Percentiles rank a stretch among this genome's conserved stretches.
These are phyloP conservation scores for Brachyhypopomus gauderio DNA, from an alignment of 2,113 vertebrate species.

Conservation along the genomic window DNA sequence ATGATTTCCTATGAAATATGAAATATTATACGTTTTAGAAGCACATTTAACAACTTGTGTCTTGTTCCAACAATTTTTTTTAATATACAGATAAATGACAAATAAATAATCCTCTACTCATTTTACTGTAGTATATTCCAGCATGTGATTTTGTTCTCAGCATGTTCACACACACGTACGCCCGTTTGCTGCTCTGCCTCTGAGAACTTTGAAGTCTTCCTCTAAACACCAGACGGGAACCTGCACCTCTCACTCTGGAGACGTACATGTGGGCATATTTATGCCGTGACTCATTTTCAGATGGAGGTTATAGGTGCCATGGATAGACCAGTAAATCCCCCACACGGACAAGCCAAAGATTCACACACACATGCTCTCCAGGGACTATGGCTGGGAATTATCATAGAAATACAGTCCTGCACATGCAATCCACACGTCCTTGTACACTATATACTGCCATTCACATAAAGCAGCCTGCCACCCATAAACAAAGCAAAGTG, in stretches of 20 bases:
- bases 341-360: slow-evolving; percentile 28
- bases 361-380: slow-evolving; percentile 15
- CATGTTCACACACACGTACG: too few species aligned
- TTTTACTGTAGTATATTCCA: too few species aligned
- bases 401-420: slow-evolving; percentile 34
- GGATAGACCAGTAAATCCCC: slow-evolving; percentile 29
- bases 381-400: slow-evolving; percentile 20
- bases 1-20: too few species aligned
- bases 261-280: slow-evolving; percentile 29
- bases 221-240: neutral
- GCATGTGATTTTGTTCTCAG: too few species aligned
- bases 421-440: slow-evolving; percentile 4
- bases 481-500: neutral
- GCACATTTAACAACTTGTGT: too few species aligned
- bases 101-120: too few species aligned
- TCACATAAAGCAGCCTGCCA: slow-evolving; percentile 49
- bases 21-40: too few species aligned
- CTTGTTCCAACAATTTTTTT: too few species aligned
- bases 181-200: too few species aligned
- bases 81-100: too few species aligned
- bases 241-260: neutral
- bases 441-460: slow-evolving; percentile 25
- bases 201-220: too few species aligned
- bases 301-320: slow-evolving; percentile 33
- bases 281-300: slow-evolving; percentile 25